These are phyloP conservation scores for Gracilinanus agilis DNA, from an alignment of 2,113 vertebrate genomes.

Conservation along the genomic window DNA sequence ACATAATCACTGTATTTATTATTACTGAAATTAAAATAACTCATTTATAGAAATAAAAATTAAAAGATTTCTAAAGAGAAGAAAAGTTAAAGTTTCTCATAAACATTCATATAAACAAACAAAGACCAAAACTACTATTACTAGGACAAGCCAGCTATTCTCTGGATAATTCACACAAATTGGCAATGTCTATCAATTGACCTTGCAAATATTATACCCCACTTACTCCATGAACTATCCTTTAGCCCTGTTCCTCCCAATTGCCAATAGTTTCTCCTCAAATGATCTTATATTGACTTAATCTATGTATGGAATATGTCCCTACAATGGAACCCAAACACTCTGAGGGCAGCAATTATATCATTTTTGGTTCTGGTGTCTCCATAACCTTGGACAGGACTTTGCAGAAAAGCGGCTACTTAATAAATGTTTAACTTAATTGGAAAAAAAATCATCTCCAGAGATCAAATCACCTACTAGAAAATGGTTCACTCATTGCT, in stretches of 20 bases:
- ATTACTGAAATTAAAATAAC: slow-evolving; percentile 1
- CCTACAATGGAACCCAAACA: not conserved
- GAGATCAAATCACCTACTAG: too few relatives aligned
- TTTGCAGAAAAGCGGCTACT: not conserved
- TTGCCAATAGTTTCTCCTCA: not conserved
- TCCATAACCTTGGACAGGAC: not conserved
- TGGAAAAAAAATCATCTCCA: too few relatives aligned
- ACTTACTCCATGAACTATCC: not conserved
- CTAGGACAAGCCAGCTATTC: not conserved
- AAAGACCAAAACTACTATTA: not conserved
- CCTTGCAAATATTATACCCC: not conserved
- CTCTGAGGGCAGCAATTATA: not conserved
- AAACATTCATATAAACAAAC: slow-evolving; percentile 2
- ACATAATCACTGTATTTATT: not conserved
- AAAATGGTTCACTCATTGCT: too few relatives aligned
- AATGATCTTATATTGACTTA: not conserved
- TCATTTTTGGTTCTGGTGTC: not conserved
- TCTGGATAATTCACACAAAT: not conserved
- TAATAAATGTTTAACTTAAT: too few relatives aligned
- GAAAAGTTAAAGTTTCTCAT: slow-evolving; percentile 22
- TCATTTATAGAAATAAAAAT: slow-evolving; percentile 33
- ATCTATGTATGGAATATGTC: not conserved
- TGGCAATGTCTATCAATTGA: not conserved
- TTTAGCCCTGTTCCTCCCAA: not conserved
- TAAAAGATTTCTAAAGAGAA: slow-evolving; percentile 3